These are phyloP conservation scores for Synanthedon vespiformis DNA, from an alignment of 2,888 invertebrate genomes.

Conservation along the genomic window DNA sequence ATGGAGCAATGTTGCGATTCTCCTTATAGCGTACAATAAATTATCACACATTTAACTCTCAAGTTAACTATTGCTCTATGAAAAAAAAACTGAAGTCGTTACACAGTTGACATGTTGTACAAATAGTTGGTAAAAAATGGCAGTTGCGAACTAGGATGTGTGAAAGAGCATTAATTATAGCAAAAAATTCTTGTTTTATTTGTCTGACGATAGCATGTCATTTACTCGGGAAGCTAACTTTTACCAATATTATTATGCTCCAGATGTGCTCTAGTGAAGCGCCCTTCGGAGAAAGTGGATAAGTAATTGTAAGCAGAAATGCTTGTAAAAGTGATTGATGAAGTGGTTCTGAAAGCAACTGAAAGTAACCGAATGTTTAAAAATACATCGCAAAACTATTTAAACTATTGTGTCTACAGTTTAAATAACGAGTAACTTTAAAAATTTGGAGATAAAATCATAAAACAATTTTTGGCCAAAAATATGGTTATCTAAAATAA, in stretches of 20 bases:
- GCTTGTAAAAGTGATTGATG: no score
- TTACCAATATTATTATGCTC: not conserved
- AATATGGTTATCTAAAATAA: no score
- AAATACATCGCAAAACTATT: no score
- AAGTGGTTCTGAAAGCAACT: no score
- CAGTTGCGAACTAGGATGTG: not conserved
- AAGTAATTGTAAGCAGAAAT: no score
- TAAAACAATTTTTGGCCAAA: no score
- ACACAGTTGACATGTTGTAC: not conserved
- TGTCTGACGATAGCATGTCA: not conserved
- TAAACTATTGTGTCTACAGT: no score
- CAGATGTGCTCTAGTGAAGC: not conserved
- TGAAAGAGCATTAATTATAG: not conserved
- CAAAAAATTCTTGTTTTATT: not conserved
- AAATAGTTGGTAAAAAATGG: not conserved
- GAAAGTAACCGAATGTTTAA: no score
- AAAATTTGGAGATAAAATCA: no score
- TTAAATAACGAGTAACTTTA: no score
- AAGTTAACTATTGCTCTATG: not conserved
- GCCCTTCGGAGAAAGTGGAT: not conserved
- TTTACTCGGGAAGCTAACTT: not conserved
- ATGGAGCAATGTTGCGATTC: conserved; percentile 10
- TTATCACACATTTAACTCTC: conserved; percentile 6
- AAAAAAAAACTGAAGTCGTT: not conserved
- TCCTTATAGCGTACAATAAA: conserved; percentile 22